These are phyloP conservation scores for Toxotes chatareus DNA, from an alignment of 2,113 vertebrate species.

Conservation along the genomic window DNA sequence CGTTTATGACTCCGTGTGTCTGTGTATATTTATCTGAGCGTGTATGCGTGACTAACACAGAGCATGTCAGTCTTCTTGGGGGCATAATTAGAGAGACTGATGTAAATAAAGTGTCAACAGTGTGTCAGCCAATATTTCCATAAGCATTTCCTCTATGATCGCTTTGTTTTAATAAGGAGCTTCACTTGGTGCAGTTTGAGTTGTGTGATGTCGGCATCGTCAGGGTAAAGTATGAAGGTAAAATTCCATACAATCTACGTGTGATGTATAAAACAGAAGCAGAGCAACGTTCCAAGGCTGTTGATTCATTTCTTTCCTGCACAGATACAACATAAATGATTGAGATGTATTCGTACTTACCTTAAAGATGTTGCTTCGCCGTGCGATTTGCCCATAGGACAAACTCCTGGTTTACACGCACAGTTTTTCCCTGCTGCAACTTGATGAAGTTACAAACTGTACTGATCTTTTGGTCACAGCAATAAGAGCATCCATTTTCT, in stretches of 20 bases:
- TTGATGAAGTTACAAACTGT: conserved; percentile 20
- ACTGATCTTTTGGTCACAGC: conserved; percentile 28
- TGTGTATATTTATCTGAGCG: conserved; percentile 20
- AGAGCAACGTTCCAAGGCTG: background rate
- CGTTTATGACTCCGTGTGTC: background rate
- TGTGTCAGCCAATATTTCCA: conserved; percentile 38
- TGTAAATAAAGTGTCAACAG: conserved; percentile 49
- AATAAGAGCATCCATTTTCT: conserved; percentile 23
- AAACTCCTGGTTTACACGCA: too few relatives aligned
- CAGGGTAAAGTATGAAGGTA: background rate
- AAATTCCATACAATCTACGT: background rate
- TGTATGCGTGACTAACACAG: conserved; percentile 20
- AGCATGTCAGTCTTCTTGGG: conserved; percentile 8
- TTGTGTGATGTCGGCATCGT: conserved; percentile 23
- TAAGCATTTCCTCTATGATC: conserved; percentile 14
- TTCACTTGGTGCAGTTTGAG: background rate
- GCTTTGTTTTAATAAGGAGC: conserved; percentile 19
- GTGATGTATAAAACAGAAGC: background rate
- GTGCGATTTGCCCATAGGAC: background rate
- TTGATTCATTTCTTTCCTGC: background rate
- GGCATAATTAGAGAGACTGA: conserved; percentile 54
- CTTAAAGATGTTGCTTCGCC: background rate
- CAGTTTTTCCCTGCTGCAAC: conserved; percentile 10
- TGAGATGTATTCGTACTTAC: background rate
- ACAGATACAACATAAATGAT: background rate